Base-by-base conservation (phyloP, 2,113 vertebrate species). In the Corythornis cristatus region DNA sequence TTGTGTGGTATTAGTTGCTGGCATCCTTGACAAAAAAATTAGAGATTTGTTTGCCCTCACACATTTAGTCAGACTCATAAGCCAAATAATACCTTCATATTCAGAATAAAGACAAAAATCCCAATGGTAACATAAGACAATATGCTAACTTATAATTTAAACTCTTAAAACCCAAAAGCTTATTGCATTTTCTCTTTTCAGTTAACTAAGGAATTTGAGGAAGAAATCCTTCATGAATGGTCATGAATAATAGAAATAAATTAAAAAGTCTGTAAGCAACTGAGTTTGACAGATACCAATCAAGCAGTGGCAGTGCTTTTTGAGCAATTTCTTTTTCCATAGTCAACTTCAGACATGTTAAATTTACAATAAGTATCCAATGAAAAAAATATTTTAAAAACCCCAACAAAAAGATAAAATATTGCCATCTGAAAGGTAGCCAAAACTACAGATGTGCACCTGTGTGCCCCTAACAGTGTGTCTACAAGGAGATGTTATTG, bases 141-240 rank as follows among this genome's bases (percentile, higher is more conserved):
- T 96, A 37, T 94, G 93, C 64, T 56, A 81, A 23, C n/a, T 85
- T 29, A 53, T 75, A 31, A 90, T 72, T 84, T 90, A 75, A 92
- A 88, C 29, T 74, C 81, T 79, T 90, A n/a, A 83, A 82, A 71
- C 54, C 23, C 68, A 83, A 68, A 76, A 80, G 65, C 79, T 64
- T 31, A 89, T 90, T 61, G 28, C 57, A 28, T 23, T 81, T 92
- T 75, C 28, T 70, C 12, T 76, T 11, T 42, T 73, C 43, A 74
- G 54, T 79, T 92, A 82, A 56, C 40, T 33, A 57, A 76, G 51
- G 25, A 83, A 67, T 51, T 78, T 54, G 61, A 61, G 79, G 31
- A 83, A 42, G n/a, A 78, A 79, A 61, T 93, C 88, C 74, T 93
- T 57, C 61, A 82, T 78, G 77, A 94, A 70, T 81, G 28, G 54